Evolutionary conservation across 2,113 vertebrate species (phyloP), one percentile per base, ranked within the genome.

Genomic region (Erinaceus europaeus): DNA sequence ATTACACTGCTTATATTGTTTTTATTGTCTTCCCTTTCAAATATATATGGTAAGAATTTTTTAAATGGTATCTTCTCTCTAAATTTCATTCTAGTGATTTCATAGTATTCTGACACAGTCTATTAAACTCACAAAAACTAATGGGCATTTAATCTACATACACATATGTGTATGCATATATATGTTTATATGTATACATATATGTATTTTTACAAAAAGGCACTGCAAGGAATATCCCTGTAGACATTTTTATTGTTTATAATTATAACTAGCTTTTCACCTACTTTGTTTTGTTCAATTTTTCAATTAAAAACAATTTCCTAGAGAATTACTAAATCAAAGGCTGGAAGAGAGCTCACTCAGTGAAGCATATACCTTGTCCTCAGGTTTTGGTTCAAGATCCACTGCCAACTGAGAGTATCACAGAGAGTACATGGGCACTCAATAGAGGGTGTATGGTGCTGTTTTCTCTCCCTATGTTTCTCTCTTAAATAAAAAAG

Each of bases 261-360:
- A 61, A 72, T 69, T 86, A 84, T 72, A 72, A 67, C 50, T 80
- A 29, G 2, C 4, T 84, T 59, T 88, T 82, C 18, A 65, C 0
- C 25, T 67, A 50, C 77, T 67, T 52, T 14, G 1, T 14, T 90
- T 84, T 67, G 5, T 52, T 84, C 38, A n/a, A 25, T 38, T 73
- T 84, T 81, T 42, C n/a, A 29, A 40, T 46, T 64, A 72, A 90
- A 79, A 73, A 73, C 50, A 62, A 46, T 84, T 88, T 77, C 34
- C 12, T 91, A 79, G 29, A 88, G 21, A 84, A 83, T 59, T 72
- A 73, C 48, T 61, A 91, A 13, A 77, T 87, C 34, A 42, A 57
- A n/a, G n/a, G n/a, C n/a, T n/a, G n/a, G n/a, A n/a, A n/a, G n/a
- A n/a, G n/a, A n/a, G n/a, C n/a, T n/a, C n/a, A n/a, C n/a, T n/a